Evolutionary conservation across 1,140 invertebrate genomes (phyloP), one percentile per base, ranked within the genome.

Genomic region (Ceratosolen fusciceps): DNA sequence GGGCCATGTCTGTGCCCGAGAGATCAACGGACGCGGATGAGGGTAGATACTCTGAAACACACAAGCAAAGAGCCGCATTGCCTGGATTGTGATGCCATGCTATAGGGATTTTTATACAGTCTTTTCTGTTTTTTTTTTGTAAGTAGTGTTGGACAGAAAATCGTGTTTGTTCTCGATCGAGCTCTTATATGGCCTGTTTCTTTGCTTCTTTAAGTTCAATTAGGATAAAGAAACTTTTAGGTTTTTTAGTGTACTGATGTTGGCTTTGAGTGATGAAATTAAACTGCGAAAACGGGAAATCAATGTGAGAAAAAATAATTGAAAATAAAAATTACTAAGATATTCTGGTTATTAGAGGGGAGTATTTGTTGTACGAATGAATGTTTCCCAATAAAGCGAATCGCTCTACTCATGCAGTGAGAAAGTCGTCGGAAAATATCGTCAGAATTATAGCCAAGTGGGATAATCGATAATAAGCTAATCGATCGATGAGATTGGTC

Each of bases 31-130:
- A 87, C 87, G 87, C 88, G 86, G 86, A 87, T 60, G 87, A 86
- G 86, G 91, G 90, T 87, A 90, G 89, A 87, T 88, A 86, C 88
- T 92, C 91, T 92, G 91, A 91, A 92, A 74, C 90, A 92, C 85
- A 90, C 70, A 71, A 67, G 68, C 60, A 74, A 49, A 68, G 52
- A 58, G 29, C 77, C 77, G 67, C 52, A 37, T 34, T 49, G 67
- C 26, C 47, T 74, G 56, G 56, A 72, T 43, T 62, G 71, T 39
- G 56, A 62, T 43, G 65, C 2, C 65, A 24, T 47, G 26, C 39
- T 10, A 12, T 26, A 65, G 12, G 21, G n/a, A 21, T 31, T 14
- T 8, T 60, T 65, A 19, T 37, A 49, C 26, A 72, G 49, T 34
- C 43, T 52, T 80, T 43, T 43, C 39, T 39, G n/a, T n/a, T n/a